Percentiles rank a stretch among this genome's conserved stretches.
Evolutionary conservation across 2,113 vertebrate species (phyloP).

Genomic region (Hystrix cristata): DNA sequence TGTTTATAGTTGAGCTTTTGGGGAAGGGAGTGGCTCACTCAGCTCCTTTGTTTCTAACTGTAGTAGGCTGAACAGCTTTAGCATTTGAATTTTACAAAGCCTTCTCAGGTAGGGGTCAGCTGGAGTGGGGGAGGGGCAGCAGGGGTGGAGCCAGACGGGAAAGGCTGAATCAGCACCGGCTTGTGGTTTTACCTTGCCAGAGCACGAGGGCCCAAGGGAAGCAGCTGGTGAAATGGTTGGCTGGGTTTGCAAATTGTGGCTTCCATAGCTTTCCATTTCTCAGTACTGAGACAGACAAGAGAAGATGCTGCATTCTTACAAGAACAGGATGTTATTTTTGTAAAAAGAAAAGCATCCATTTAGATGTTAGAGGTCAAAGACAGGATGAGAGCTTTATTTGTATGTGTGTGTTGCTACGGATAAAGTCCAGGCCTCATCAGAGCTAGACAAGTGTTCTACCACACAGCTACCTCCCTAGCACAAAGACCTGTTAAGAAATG

Average conservation of each 20-base stretch:
- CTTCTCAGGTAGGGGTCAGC: background rate
- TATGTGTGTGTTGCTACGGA: background rate
- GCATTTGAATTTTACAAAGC: slow-evolving; percentile 1
- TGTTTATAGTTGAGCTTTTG: too few relatives aligned
- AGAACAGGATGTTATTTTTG: slow-evolving; percentile 41
- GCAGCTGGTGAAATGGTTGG: background rate
- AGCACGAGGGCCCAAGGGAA: background rate
- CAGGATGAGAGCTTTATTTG: background rate
- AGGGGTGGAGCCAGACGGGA: background rate
- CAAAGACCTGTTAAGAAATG: background rate
- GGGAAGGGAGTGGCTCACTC: too few relatives aligned
- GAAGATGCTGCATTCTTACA: background rate
- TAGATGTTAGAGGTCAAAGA: background rate
- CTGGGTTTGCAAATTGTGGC: slow-evolving; percentile 42
- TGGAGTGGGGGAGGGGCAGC: background rate
- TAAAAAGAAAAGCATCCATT: background rate
- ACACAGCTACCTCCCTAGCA: background rate
- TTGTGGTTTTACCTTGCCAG: slow-evolving; percentile 52
- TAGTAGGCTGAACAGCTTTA: background rate
- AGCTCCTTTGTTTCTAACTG: too few relatives aligned
- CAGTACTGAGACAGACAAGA: background rate
- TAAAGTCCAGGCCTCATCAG: background rate
- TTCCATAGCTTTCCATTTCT: slow-evolving; percentile 39
- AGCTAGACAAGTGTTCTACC: background rate
- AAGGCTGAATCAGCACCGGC: background rate